Base-by-base conservation (phyloP, 1,140 invertebrate species). In the Metaphire vulgaris region DNA sequence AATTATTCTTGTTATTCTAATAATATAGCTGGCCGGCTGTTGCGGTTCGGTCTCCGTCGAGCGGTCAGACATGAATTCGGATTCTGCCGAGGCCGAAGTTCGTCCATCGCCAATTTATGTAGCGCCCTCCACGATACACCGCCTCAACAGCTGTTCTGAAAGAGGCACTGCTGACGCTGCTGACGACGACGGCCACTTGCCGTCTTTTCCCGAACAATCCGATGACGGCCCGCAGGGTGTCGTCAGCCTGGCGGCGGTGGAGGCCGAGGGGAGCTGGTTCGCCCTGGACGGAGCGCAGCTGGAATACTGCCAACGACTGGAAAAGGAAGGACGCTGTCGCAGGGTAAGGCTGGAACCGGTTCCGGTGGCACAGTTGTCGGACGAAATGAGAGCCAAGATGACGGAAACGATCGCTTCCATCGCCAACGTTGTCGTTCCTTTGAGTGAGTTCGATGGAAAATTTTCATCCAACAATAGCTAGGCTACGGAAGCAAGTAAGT, bases 41-140 rank as follows among this genome's bases (percentile, higher is more conserved):
- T n/a, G n/a, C n/a, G n/a, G n/a, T n/a, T n/a, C n/a, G n/a, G n/a
- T n/a, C n/a, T n/a, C n/a, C n/a, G n/a, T n/a, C n/a, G n/a, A n/a
- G n/a, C n/a, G n/a, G n/a, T n/a, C n/a, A n/a, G n/a, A n/a, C n/a
- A n/a, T n/a, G n/a, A n/a, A n/a, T n/a, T n/a, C n/a, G n/a, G n/a
- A n/a, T n/a, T n/a, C n/a, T n/a, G n/a, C n/a, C n/a, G n/a, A n/a
- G n/a, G 74, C 72, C 33, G 74, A 28, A 12, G 72, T 67, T 1
- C 77, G 80, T 32, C 29, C 75, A 70, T 80, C 79, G 80, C 80
- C 70, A 75, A 72, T 75, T 15, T 72, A 16, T 73, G n/a, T 32
- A 66, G 56, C 30, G 41, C 33, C 33, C 16, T 30, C 29, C 33
- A 30, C 16, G 1, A 66, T 14, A 21, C 34, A 2, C 71, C 21